A percentile compares a stretch with the other conserved stretches of the same genome.
Evolutionary conservation across 2,797 vertebrate genomes (phyloP).

Genomic region (Masticophis lateralis): DNA sequence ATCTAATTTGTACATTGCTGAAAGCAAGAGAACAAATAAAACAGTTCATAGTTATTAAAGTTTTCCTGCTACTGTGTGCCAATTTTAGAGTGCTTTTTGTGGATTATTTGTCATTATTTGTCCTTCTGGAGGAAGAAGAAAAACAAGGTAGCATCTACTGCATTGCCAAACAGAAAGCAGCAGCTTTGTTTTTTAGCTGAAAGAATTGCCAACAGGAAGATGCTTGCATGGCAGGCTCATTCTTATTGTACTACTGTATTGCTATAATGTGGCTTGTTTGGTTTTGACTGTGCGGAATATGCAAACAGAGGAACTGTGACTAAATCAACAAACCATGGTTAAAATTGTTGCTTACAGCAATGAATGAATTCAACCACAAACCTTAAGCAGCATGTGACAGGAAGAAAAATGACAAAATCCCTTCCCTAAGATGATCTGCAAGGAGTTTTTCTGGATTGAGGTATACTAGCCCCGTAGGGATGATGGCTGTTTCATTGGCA

Average conservation of each 20-base stretch:
- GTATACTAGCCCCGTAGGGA: not conserved
- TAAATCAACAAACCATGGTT: not conserved
- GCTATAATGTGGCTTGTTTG: not conserved
- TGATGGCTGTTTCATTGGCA: not conserved
- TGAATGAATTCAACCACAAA: not conserved
- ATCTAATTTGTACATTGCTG: not conserved
- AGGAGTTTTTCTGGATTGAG: not conserved
- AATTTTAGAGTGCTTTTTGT: not conserved
- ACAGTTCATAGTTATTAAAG: not conserved
- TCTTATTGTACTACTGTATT: not conserved
- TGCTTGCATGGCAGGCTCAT: not conserved
- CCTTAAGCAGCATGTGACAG: not conserved
- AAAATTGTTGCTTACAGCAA: not conserved
- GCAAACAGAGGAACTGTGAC: not conserved
- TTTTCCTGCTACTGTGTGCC: not conserved
- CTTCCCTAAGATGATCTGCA: not conserved
- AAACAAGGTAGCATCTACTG: not conserved
- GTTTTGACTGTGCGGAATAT: not conserved
- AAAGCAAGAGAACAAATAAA: not conserved
- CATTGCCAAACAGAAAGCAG: not conserved
- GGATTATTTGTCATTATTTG: not conserved
- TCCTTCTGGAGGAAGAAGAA: not conserved
- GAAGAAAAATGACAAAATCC: not conserved
- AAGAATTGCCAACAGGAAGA: not conserved
- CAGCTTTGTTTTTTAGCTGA: not conserved